phyloP scores from a whole-genome alignment of 2,113 vertebrate species.

The Leiothrix lutea region DNA sequence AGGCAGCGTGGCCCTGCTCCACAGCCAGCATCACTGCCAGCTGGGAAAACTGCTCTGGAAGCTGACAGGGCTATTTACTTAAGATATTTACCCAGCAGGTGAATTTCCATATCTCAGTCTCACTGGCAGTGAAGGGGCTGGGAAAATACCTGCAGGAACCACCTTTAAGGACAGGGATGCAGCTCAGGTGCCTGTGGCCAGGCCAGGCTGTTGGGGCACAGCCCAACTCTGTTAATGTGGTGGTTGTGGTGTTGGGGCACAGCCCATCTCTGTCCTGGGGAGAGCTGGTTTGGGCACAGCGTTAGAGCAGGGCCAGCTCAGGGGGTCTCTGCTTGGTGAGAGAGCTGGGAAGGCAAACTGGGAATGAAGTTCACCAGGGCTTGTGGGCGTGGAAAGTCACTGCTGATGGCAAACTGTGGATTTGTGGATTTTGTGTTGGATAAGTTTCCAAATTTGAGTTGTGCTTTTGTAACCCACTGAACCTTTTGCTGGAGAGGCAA shows the following conservation, averaged over 20 bases:
- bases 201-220: fast-evolving
- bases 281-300: fast-evolving
- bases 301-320: background rate
- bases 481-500: background rate
- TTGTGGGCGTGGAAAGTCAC: background rate
- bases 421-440: background rate
- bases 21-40: background rate
- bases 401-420: fast-evolving
- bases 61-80: background rate
- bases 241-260: too few relatives aligned
- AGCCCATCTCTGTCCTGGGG: too few relatives aligned
- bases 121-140: background rate
- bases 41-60: background rate
- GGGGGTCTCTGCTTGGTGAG: fast-evolving
- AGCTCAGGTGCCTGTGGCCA: background rate
- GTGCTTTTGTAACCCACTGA: background rate
- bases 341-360: fast-evolving
- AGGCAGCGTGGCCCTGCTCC: background rate
- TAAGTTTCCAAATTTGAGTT: background rate
- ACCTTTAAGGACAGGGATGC: fast-evolving
- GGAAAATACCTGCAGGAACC: background rate
- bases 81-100: background rate
- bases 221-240: too few relatives aligned
- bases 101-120: background rate
- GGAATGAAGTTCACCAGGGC: background rate